A percentile compares a stretch with the other conserved stretches of the same genome.
Evolutionary conservation across 2,888 invertebrate species (phyloP).

Genomic region (Aphodius granarius): DNA sequence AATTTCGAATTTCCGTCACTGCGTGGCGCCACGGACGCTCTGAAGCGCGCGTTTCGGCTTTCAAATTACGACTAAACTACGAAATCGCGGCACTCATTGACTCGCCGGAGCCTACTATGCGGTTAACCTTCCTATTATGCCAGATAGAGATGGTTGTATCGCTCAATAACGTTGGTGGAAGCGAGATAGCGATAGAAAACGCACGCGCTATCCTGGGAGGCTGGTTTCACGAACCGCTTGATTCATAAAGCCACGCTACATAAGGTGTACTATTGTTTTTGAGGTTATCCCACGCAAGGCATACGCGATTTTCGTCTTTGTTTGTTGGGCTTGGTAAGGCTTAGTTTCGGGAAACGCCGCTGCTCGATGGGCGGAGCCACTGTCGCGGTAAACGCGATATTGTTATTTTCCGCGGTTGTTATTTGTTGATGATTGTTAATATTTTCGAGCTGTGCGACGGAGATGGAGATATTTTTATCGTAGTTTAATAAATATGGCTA

Average conservation of each 20-base stretch:
- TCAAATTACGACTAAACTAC: constrained; percentile 38
- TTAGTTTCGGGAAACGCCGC: constrained; percentile 35
- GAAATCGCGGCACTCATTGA: constrained; percentile 35
- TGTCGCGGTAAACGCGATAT: constrained; percentile 36
- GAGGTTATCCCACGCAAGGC: constrained; percentile 7
- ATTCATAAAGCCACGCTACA: constrained; percentile 44
- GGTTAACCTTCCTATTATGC: constrained; percentile 45
- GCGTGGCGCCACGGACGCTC: not conserved
- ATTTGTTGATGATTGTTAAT: constrained; percentile 24
- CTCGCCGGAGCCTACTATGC: constrained; percentile 38
- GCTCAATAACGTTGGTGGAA: constrained; percentile 12
- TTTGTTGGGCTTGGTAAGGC: not conserved
- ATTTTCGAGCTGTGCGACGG: constrained; percentile 13
- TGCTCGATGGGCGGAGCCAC: constrained; percentile 38
- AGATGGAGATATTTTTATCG: constrained; percentile 5
- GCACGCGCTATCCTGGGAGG: constrained; percentile 44
- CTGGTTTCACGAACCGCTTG: constrained; percentile 42
- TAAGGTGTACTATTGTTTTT: constrained; percentile 48
- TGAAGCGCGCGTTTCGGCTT: constrained; percentile 29
- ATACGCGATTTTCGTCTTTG: constrained; percentile 27
- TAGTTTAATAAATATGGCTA: not conserved
- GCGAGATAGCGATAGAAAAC: constrained; percentile 33
- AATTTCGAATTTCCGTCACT: not conserved
- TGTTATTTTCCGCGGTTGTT: constrained; percentile 25
- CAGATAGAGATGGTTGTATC: constrained; percentile 31